Conservation (phyloP, 2,797 vertebrate species). For the Loris lydekkerianus region DNA sequence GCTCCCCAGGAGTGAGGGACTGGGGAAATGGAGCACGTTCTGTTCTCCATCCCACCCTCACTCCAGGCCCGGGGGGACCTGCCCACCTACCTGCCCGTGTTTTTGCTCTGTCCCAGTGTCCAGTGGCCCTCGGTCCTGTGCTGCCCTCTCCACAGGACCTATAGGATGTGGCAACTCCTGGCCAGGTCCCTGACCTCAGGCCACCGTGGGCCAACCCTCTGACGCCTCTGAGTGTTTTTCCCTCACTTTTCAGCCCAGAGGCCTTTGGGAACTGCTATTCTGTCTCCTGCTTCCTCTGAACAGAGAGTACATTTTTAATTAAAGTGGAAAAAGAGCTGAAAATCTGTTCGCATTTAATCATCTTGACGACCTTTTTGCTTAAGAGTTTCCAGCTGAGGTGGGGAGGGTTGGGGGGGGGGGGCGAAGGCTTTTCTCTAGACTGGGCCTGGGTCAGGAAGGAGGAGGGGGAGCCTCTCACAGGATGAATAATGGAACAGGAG, state of each 20-base stretch:
- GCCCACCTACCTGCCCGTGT: background rate
- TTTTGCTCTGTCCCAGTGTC: background rate
- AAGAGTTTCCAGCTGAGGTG: conserved; percentile 83
- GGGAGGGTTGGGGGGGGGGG: background rate
- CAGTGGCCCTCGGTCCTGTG: background rate
- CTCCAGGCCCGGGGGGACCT: background rate
- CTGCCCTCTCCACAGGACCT: background rate
- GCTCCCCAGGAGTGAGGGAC: background rate
- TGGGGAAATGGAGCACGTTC: background rate
- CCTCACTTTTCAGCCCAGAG: conserved; percentile 28
- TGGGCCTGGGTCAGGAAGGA: background rate
- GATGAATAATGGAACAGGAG: conserved; percentile 76
- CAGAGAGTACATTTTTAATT: conserved; percentile 83
- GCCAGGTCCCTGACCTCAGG: conserved; percentile 8
- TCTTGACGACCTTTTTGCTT: conserved; percentile 86
- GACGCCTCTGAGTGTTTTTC: background rate
- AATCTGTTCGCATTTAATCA: conserved; percentile 86
- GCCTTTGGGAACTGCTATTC: conserved; percentile 60
- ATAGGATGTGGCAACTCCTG: background rate
- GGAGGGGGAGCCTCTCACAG: conserved; percentile 51
- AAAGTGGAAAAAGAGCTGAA: conserved; percentile 85
- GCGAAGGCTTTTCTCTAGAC: background rate
- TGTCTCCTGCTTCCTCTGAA: conserved; percentile 71
- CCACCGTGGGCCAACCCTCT: background rate
- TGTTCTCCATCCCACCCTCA: background rate